These are phyloP conservation scores for Entomobrya multifasciata DNA, from an alignment of 2,888 invertebrate species.

Conservation along the genomic window DNA sequence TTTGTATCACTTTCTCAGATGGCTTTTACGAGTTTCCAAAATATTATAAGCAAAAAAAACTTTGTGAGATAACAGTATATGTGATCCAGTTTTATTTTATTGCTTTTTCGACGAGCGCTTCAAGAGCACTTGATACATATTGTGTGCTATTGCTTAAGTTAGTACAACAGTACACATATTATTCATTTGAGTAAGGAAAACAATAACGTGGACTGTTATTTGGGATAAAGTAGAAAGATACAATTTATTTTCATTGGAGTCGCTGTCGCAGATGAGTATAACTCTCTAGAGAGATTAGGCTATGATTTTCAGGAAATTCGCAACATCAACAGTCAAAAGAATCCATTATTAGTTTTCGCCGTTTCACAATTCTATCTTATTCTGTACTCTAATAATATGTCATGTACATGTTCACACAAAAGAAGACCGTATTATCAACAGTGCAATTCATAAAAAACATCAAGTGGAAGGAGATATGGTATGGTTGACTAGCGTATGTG, in stretches of 20 bases:
- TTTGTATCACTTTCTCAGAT: neutral
- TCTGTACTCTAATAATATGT: neutral
- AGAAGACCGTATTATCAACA: neutral
- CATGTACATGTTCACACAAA: neutral
- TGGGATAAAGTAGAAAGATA: constrained; percentile 2
- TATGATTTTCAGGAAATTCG: constrained; percentile 59
- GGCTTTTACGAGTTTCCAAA: constrained; percentile 52
- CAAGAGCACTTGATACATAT: too few species aligned
- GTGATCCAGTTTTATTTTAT: constrained; percentile 47
- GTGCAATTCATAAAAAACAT: neutral
- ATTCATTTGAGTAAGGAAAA: neutral
- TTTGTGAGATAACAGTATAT: constrained; percentile 6
- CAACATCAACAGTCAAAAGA: constrained; percentile 24
- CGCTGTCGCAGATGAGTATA: constrained; percentile 57
- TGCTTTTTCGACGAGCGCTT: too few species aligned
- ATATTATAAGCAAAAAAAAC: constrained; percentile 30
- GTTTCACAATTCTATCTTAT: neutral
- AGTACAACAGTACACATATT: too few species aligned
- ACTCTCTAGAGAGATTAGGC: constrained; percentile 33
- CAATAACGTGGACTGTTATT: neutral
- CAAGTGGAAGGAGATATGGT: constrained; percentile 49
- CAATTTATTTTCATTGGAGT: constrained; percentile 39
- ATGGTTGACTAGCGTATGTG: constrained; percentile 27
- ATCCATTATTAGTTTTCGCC: constrained; percentile 40
- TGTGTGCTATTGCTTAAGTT: too few species aligned